A percentile compares a stretch with the other conserved stretches of the same genome.
phyloP scores from a whole-genome alignment of 1,140 invertebrate genomes.

The Drosophila orena region DNA sequence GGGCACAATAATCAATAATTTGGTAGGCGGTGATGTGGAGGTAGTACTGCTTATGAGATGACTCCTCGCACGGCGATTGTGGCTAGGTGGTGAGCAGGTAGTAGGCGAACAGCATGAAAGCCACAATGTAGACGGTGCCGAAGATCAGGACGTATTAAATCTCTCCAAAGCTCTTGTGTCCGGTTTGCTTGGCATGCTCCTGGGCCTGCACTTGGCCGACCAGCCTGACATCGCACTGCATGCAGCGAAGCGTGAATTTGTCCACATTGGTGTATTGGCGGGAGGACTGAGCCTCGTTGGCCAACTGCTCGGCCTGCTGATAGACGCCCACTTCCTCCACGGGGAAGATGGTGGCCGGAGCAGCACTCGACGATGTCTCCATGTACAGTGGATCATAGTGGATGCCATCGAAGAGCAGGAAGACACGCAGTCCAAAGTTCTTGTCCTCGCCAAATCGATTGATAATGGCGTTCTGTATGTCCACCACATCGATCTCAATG shows the following conservation, averaged over 20 bases:
- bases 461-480: slow-evolving; percentile 95
- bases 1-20: slow-evolving; percentile 18
- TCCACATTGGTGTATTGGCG: slow-evolving; percentile 94
- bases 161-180: slow-evolving; percentile 96
- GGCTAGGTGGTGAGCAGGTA: slow-evolving; percentile 78
- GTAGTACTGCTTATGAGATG: slow-evolving; percentile 42
- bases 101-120: slow-evolving; percentile 80
- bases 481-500: slow-evolving; percentile 97
- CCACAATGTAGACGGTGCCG: slow-evolving; percentile 78
- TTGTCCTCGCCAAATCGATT: slow-evolving; percentile 98
- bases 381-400: slow-evolving; percentile 97
- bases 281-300: slow-evolving; percentile 93
- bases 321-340: slow-evolving; percentile 90
- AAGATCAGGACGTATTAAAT: slow-evolving; percentile 86
- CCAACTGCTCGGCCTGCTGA: slow-evolving; percentile 92
- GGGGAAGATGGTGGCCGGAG: slow-evolving; percentile 92
- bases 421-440: slow-evolving; percentile 92
- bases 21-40: slow-evolving; percentile 36
- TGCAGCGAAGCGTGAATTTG: slow-evolving; percentile 93
- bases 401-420: slow-evolving; percentile 97
- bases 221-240: slow-evolving; percentile 90
- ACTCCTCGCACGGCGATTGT: slow-evolving; percentile 14
- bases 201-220: slow-evolving; percentile 92
- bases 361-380: slow-evolving; percentile 90
- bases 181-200: slow-evolving; percentile 93